Evolutionary conservation across 2,797 vertebrate genomes (phyloP).

Genomic region (Eulemur mongoz): DNA sequence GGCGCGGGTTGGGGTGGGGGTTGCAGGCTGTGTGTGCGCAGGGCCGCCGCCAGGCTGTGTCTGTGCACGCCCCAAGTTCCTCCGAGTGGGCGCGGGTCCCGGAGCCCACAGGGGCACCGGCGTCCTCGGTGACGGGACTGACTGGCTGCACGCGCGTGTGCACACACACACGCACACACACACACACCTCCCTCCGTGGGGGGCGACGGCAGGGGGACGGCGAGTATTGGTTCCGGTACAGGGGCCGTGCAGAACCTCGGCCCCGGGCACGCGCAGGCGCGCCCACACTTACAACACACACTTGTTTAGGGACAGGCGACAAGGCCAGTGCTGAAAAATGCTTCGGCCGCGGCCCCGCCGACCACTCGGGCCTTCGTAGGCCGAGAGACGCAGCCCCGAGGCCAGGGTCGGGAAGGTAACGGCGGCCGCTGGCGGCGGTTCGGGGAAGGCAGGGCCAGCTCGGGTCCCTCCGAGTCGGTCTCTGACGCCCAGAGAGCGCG

Average conservation of each 20-base stretch:
- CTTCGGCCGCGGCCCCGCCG: neutral
- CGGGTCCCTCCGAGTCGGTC: neutral
- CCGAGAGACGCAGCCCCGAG: neutral
- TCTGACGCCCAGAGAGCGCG: neutral
- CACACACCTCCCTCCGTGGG: neutral
- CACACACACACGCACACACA: neutral
- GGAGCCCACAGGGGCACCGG: neutral
- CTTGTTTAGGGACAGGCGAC: slow-evolving; percentile 29
- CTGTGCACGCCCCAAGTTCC: neutral
- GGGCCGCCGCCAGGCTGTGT: neutral
- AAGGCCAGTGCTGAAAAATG: neutral
- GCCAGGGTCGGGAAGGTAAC: neutral
- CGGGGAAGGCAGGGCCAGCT: neutral
- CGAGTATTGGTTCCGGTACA: slow-evolving; percentile 14
- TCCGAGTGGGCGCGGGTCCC: neutral
- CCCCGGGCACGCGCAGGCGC: slow-evolving; percentile 42
- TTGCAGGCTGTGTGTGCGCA: neutral
- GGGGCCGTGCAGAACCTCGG: neutral
- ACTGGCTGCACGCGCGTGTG: no score
- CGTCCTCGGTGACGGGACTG: neutral
- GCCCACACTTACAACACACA: slow-evolving; percentile 39
- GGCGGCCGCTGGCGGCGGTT: neutral
- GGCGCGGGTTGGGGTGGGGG: no score
- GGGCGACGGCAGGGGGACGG: neutral
- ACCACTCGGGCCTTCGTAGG: neutral